Evolutionary conservation across 2,888 invertebrate species (phyloP), one percentile per base, ranked within the genome.

Genomic region (Oxytorus armatus): DNA sequence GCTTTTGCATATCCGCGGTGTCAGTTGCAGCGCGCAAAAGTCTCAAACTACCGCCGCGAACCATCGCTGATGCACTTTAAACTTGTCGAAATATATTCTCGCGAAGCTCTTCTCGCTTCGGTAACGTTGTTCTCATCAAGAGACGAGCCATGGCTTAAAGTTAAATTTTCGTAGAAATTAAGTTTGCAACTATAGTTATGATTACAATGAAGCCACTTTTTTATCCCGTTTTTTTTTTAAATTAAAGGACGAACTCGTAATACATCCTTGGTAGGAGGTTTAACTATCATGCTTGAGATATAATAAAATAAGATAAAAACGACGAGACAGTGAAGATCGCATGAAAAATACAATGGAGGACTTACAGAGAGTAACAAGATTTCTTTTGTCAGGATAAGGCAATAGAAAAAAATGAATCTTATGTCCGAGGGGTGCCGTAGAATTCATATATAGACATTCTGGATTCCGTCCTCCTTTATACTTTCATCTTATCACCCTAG

Each of bases 1-100:
- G 33, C 11, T 66, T 16, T 66, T 51, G 51, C 21, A 8, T n/a
- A 55, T 18, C 47, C 21, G 53, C 33, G 55, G 44, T 63, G 73
- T 55, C 63, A 73, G 39, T 73, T 44, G 63, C 63, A 73, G 29
- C 25, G 11, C 11, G 21, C 53, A 29, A 47, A 4, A 42, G 29
- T 49, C 47, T 33, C 25, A 29, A 21, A 49, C 47, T 49, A 10
- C 11, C 11, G 18, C 16, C 0, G 0, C 7, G 23, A 25, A 11
- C 23, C 14, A 29, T 7, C 3, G 21, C n/a, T 14, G 25, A 47
- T 65, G 49, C 65, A 33, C 49, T 65, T 49, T 21, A 16, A 65
- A 33, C 33, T 49, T 11, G 21, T n/a, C 18, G 5, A 5, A 49
- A 36, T 65, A 29, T 65, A 49, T 49, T 10, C 49, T 49, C 49